Evolutionary conservation across 64 coral and sea anemone genomes (phyloP).

Genomic region (Pachyseris speciosa): DNA sequence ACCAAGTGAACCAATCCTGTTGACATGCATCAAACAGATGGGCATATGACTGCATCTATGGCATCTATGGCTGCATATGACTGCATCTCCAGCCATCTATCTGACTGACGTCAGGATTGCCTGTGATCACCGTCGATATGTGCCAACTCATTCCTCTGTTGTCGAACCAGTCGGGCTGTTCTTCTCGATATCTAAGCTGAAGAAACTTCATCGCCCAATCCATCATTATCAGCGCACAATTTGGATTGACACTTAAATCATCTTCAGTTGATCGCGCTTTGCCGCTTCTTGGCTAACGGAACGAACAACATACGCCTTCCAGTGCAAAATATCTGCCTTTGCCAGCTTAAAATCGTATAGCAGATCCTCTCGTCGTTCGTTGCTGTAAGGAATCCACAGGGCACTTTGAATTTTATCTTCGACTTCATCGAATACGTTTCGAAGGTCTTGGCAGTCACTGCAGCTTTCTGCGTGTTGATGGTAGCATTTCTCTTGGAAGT

Average conservation of each 20-base stretch:
- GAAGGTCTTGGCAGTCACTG: not conserved
- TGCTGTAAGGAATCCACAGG: conserved; percentile 18
- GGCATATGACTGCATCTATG: conserved; percentile 30
- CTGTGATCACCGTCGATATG: conserved; percentile 20
- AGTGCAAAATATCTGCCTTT: not conserved
- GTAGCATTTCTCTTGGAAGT: conserved; percentile 22
- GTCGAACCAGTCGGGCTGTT: no score
- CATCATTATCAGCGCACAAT: conserved; percentile 14
- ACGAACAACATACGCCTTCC: not conserved
- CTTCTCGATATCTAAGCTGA: conserved; percentile 33
- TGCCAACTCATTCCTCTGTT: conserved; percentile 38
- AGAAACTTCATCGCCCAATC: conserved; percentile 68
- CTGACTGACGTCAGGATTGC: not conserved
- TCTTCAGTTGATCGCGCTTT: conserved; percentile 17
- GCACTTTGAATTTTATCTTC: conserved; percentile 8
- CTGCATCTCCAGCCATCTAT: no score
- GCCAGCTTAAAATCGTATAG: conserved; percentile 37
- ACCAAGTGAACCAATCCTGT: conserved; percentile 40
- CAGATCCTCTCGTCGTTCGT: conserved; percentile 31
- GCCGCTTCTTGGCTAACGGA: conserved; percentile 22
- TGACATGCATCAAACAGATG: conserved; percentile 36
- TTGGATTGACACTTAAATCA: not conserved
- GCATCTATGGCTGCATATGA: no score
- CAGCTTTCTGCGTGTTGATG: conserved; percentile 31
- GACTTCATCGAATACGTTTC: not conserved